A percentile compares a stretch with the other conserved stretches of the same genome.
These are phyloP conservation scores for Labia minor DNA, from an alignment of 2,888 invertebrate genomes.

Conservation along the genomic window DNA sequence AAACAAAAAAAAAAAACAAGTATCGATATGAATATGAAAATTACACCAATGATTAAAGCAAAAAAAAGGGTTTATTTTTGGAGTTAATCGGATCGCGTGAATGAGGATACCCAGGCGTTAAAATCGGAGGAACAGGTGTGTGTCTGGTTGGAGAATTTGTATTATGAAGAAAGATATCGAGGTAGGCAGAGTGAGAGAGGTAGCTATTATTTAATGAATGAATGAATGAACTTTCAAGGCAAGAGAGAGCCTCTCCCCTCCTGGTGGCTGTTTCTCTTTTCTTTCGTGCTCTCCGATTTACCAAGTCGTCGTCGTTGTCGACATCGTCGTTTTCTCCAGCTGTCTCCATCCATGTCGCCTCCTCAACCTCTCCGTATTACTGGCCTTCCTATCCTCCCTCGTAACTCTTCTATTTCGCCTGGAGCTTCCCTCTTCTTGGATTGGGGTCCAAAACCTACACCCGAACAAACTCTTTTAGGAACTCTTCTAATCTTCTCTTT, in stretches of 20 bases:
- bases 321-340: no score
- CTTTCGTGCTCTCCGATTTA: background rate
- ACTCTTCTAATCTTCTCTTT: no score
- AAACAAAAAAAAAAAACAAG: no score
- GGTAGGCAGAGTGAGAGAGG: no score
- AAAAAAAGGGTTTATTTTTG: no score
- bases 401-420: background rate
- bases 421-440: no score
- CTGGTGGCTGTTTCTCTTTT: background rate
- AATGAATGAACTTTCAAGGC: slow-evolving; percentile 7
- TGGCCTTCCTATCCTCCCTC: background rate
- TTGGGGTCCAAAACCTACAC: no score
- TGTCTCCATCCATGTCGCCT: background rate
- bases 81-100: no score
- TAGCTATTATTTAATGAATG: background rate
- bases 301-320: background rate
- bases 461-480: no score
- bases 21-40: no score
- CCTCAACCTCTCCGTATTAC: background rate
- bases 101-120: background rate
- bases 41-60: no score
- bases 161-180: no score
- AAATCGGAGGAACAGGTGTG: background rate
- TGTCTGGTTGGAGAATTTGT: background rate
- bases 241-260: background rate